Evolutionary conservation across 2,888 invertebrate genomes (phyloP).

Genomic region (Cylindroiulus punctatus): DNA sequence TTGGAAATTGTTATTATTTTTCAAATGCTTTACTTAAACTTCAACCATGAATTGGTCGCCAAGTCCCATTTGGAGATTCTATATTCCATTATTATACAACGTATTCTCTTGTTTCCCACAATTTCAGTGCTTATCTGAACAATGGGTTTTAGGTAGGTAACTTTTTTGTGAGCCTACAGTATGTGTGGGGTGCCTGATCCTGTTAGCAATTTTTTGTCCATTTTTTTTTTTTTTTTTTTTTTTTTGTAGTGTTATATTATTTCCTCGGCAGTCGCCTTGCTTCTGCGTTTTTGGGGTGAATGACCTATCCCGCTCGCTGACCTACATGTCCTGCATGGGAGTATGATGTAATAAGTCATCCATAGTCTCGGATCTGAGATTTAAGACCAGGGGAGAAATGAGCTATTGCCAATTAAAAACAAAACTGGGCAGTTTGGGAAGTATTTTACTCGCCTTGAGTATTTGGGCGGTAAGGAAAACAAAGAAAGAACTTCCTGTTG

Average conservation of each 20-base stretch:
- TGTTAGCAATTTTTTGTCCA: neutral
- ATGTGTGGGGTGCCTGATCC: neutral
- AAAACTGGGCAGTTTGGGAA: neutral
- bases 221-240: neutral
- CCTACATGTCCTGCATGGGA: conserved; percentile 17
- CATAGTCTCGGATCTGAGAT: conserved; percentile 25
- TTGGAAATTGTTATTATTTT: too few species aligned
- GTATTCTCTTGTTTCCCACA: conserved; percentile 19
- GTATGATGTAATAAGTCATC: conserved; percentile 25
- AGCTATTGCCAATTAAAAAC: neutral
- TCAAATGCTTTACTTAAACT: too few species aligned
- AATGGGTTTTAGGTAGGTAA: neutral
- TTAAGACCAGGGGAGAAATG: conserved; percentile 32
- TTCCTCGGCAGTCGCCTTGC: neutral
- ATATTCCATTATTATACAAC: too few species aligned
- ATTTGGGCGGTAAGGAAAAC: neutral
- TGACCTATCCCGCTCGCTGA: conserved; percentile 17
- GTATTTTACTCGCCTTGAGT: neutral
- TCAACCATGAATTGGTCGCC: neutral
- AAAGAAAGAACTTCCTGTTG: neutral
- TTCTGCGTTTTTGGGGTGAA: conserved; percentile 30
- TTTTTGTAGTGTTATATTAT: neutral
- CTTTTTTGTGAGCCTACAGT: neutral
- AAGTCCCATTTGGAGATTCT: neutral
- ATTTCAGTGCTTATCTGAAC: neutral